These are phyloP conservation scores for Leuctra nigra DNA, from an alignment of 2,888 invertebrate genomes.

Conservation along the genomic window DNA sequence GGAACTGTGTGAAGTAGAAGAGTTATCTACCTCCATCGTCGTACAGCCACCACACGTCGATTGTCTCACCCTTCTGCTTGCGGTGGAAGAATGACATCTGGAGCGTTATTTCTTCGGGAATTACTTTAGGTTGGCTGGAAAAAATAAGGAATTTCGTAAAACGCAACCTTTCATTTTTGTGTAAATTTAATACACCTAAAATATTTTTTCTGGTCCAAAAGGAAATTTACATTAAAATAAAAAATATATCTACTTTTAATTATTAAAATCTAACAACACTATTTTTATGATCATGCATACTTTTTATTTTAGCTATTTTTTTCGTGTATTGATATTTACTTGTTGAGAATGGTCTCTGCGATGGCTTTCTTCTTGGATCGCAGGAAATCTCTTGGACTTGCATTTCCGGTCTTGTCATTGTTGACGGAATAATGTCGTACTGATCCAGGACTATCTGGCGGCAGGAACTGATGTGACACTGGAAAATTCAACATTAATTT, in stretches of 20 bases:
- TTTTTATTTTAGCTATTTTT: too few species aligned
- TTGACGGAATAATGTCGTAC: constrained; percentile 11
- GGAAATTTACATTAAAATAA: too few species aligned
- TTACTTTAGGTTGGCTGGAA: constrained; percentile 36
- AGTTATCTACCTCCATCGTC: constrained; percentile 70
- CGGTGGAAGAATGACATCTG: constrained; percentile 67
- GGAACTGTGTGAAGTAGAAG: too few species aligned
- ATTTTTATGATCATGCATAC: too few species aligned
- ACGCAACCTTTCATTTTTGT: neutral
- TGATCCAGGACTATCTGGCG: constrained; percentile 21
- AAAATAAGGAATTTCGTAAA: neutral
- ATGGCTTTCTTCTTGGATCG: constrained; percentile 30
- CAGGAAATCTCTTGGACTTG: constrained; percentile 30
- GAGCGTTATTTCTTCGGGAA: constrained; percentile 58
- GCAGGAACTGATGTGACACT: constrained; percentile 16
- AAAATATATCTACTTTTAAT: too few species aligned
- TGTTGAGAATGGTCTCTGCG: constrained; percentile 13
- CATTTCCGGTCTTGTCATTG: constrained; percentile 8
- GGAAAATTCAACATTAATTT: too few species aligned
- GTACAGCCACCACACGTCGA: constrained; percentile 96
- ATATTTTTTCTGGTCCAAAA: too few species aligned
- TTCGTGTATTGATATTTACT: too few species aligned
- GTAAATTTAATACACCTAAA: too few species aligned
- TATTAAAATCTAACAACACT: too few species aligned
- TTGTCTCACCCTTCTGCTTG: constrained; percentile 71